These are phyloP conservation scores for Tipula lateralis DNA, from an alignment of 2,888 invertebrate genomes.

Conservation along the genomic window DNA sequence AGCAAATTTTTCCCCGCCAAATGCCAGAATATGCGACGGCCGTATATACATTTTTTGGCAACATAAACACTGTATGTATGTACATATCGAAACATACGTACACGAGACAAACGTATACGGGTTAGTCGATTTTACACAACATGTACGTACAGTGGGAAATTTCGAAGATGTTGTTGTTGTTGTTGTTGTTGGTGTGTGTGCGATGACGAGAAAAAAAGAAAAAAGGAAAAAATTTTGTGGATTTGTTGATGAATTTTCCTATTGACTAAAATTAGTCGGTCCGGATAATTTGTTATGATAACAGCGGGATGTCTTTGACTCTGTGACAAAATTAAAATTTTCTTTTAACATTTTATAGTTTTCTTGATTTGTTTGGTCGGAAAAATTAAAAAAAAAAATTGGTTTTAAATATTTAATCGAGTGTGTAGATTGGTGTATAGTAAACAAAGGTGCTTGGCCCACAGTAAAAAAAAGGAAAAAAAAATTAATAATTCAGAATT, in stretches of 20 bases:
- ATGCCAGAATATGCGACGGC: not conserved
- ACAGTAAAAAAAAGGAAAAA: not conserved
- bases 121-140: not conserved
- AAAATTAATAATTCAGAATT: not conserved
- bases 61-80: not conserved
- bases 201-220: not conserved
- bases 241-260: not conserved
- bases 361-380: not conserved
- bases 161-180: not conserved
- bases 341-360: not conserved
- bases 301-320: conserved; percentile 28
- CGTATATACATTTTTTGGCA: not conserved
- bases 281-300: conserved; percentile 28
- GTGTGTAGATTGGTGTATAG: not conserved
- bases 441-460: not conserved
- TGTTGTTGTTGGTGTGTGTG: not conserved
- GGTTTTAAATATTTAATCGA: not conserved
- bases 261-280: conserved; percentile 26
- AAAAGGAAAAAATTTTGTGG: too few species aligned
- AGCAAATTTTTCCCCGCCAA: not conserved
- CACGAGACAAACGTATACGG: not conserved
- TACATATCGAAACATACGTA: not conserved
- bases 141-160: not conserved
- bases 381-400: not conserved
- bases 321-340: conserved; percentile 21